Conservation (phyloP, 2,888 invertebrate genomes). For the Cataglyphis rosenhaueri region DNA sequence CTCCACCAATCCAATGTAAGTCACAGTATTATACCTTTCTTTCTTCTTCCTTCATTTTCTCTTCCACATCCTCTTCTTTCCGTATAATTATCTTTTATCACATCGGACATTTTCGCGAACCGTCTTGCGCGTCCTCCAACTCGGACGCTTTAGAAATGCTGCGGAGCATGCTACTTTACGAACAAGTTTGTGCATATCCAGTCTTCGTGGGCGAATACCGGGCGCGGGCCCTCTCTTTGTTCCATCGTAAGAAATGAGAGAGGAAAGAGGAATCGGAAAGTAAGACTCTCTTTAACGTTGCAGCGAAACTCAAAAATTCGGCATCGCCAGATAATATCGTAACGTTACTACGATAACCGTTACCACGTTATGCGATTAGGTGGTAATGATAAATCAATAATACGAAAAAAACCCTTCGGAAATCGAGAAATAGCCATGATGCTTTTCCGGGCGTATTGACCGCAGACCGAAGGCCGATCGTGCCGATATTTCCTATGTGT, state of each 20-base stretch:
- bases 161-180: slow-evolving; percentile 42
- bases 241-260: slow-evolving; percentile 33
- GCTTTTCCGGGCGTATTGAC: slow-evolving; percentile 15
- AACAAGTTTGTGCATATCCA: slow-evolving; percentile 26
- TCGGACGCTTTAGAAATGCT: slow-evolving; percentile 33
- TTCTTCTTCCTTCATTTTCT: neutral
- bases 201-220: slow-evolving; percentile 24
- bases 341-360: neutral
- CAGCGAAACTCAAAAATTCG: slow-evolving; percentile 35
- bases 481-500: slow-evolving; percentile 26
- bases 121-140: slow-evolving; percentile 26
- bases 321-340: slow-evolving; percentile 30
- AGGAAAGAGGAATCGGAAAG: neutral
- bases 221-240: slow-evolving; percentile 38
- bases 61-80: slow-evolving; percentile 5
- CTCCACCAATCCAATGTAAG: slow-evolving; percentile 87
- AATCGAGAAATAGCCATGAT: neutral
- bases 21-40: slow-evolving; percentile 61
- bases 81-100: slow-evolving; percentile 56
- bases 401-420: slow-evolving; percentile 31
- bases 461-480: neutral
- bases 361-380: neutral
- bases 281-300: slow-evolving; percentile 38
- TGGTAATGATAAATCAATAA: slow-evolving; percentile 30
- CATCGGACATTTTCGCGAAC: neutral